Percentiles rank a stretch among this genome's conserved stretches.
Conservation (phyloP, 2,888 invertebrate species). For the Standfussiana lucernea region DNA sequence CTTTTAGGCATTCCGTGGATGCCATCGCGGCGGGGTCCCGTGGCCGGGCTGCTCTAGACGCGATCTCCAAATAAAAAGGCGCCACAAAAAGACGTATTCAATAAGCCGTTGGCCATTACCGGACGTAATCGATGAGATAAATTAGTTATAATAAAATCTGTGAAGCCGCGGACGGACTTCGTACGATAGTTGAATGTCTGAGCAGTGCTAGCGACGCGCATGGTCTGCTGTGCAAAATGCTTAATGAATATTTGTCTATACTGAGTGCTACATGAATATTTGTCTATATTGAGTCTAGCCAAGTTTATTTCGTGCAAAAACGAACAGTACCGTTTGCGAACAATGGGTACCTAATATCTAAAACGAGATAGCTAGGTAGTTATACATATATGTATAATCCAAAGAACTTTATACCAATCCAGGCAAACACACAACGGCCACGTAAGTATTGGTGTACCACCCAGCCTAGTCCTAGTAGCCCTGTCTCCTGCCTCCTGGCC, state of each 20-base stretch:
- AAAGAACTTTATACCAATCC: constrained; percentile 3
- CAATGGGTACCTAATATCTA: constrained; percentile 10
- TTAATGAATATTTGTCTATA: constrained; percentile 45
- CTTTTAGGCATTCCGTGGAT: constrained; percentile 90
- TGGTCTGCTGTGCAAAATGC: constrained; percentile 44
- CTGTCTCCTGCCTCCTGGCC: neutral
- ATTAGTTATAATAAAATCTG: constrained; percentile 88
- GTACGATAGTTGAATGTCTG: constrained; percentile 68
- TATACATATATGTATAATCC: neutral
- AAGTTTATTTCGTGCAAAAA: constrained; percentile 16
- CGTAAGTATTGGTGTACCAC: neutral
- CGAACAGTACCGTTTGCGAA: constrained; percentile 1
- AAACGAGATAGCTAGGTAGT: neutral
- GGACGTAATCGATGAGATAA: constrained; percentile 89
- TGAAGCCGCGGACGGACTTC: constrained; percentile 69
- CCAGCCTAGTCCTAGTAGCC: neutral
- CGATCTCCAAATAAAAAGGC: constrained; percentile 89
- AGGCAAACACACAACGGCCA: neutral
- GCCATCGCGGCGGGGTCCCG: constrained; percentile 88
- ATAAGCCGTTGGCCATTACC: constrained; percentile 89
- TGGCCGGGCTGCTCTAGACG: constrained; percentile 87
- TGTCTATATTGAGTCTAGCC: constrained; percentile 47
- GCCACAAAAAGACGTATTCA: constrained; percentile 90
- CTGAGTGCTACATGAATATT: constrained; percentile 49
- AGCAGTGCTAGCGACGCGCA: constrained; percentile 52